These are phyloP conservation scores for Cotesia chilonis DNA, from an alignment of 1,140 invertebrate genomes.

Conservation along the genomic window DNA sequence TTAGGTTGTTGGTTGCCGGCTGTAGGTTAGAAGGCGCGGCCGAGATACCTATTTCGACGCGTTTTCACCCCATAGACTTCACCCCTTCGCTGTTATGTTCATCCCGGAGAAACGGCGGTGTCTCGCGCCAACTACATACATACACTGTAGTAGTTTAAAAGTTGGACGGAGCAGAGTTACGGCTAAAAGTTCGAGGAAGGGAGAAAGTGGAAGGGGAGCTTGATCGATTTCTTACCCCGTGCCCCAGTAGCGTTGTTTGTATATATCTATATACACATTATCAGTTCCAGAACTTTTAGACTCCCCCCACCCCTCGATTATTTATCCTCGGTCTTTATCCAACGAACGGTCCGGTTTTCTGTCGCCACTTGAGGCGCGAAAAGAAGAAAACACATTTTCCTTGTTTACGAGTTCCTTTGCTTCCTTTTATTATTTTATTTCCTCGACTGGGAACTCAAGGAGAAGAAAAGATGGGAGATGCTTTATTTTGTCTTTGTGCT, in stretches of 20 bases:
- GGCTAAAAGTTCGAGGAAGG: constrained; percentile 19
- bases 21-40: constrained; percentile 44
- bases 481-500: no score
- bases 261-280: neutral
- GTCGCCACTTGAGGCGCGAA: constrained; percentile 22
- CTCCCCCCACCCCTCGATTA: no score
- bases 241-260: constrained; percentile 59
- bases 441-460: neutral
- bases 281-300: no score
- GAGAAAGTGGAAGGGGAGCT: constrained; percentile 51
- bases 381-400: constrained; percentile 39
- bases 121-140: neutral
- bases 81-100: constrained; percentile 29
- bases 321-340: no score
- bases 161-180: constrained; percentile 19
- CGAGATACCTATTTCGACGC: constrained; percentile 47
- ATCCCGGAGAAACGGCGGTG: neutral
- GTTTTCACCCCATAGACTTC: neutral
- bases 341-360: constrained; percentile 1
- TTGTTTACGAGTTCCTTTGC: constrained; percentile 35
- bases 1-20: no score
- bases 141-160: neutral
- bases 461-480: no score
- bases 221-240: constrained; percentile 65
- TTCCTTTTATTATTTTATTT: neutral